phyloP scores from a whole-genome alignment of 2,113 vertebrate species.

The Noturus placidus region DNA sequence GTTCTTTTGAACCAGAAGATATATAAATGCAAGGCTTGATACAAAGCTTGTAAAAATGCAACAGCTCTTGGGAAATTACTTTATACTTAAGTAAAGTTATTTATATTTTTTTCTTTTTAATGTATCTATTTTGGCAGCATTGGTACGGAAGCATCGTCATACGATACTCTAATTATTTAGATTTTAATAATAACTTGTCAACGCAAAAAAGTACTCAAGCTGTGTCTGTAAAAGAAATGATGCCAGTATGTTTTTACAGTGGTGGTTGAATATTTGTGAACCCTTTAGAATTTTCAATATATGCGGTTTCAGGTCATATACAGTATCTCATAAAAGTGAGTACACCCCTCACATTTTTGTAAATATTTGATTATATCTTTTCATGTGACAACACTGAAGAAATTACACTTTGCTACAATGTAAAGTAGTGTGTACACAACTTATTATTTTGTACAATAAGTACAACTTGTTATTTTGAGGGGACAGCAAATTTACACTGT shows the following conservation, averaged over 20 bases:
- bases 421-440: too few species aligned
- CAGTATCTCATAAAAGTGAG: too few species aligned
- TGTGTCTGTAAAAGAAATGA: constrained; percentile 18
- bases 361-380: too few species aligned
- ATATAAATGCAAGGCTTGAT: constrained; percentile 3
- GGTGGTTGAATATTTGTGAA: too few species aligned
- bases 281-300: too few species aligned
- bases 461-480: too few species aligned
- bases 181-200: constrained; percentile 16
- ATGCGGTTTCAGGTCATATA: too few species aligned
- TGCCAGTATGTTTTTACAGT: constrained; percentile 9
- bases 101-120: not conserved
- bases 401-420: too few species aligned
- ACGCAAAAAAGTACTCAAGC: constrained; percentile 14
- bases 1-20: constrained; percentile 40
- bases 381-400: too few species aligned
- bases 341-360: too few species aligned
- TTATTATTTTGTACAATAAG: too few species aligned
- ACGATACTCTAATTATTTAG: constrained; percentile 32
- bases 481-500: too few species aligned
- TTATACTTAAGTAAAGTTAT: constrained; percentile 8
- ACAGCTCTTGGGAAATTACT: constrained; percentile 38
- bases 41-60: constrained; percentile 39
- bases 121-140: constrained; percentile 27
- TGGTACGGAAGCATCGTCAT: constrained; percentile 41